Evolutionary conservation across 2,113 vertebrate genomes (phyloP).

Genomic region (Pteropus alecto): DNA sequence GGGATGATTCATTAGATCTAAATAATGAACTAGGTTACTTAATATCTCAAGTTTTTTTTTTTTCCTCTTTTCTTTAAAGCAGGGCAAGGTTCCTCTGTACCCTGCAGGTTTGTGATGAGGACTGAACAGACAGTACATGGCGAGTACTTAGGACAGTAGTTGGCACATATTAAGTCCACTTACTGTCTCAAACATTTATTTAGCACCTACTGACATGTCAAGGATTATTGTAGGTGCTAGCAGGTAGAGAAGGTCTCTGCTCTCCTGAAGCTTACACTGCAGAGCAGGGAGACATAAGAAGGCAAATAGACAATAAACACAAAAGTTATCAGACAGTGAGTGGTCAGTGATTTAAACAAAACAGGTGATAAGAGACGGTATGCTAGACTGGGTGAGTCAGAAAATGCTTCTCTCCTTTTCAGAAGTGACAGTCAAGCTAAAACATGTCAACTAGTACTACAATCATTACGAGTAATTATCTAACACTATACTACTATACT

Average conservation of each 20-base stretch:
- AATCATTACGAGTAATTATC: not conserved
- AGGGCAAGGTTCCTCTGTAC: not conserved
- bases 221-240: not conserved
- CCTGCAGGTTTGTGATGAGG: not conserved
- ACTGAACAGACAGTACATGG: not conserved
- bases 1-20: not conserved
- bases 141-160: not conserved
- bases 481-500: not conserved
- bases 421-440: not conserved
- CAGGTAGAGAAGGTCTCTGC: not conserved
- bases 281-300: not conserved
- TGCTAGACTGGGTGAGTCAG: not conserved
- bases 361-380: not conserved
- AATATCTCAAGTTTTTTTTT: not conserved
- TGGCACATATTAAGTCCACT: not conserved
- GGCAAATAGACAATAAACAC: not conserved
- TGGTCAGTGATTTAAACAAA: not conserved
- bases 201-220: not conserved
- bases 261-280: not conserved
- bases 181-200: not conserved
- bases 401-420: not conserved
- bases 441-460: not conserved
- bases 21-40: not conserved
- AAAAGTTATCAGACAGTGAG: not conserved
- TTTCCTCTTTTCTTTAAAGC: not conserved